Percentiles rank a stretch among this genome's conserved stretches.
phyloP scores from a whole-genome alignment of 2,113 vertebrate genomes.

The Calonectris borealis region DNA sequence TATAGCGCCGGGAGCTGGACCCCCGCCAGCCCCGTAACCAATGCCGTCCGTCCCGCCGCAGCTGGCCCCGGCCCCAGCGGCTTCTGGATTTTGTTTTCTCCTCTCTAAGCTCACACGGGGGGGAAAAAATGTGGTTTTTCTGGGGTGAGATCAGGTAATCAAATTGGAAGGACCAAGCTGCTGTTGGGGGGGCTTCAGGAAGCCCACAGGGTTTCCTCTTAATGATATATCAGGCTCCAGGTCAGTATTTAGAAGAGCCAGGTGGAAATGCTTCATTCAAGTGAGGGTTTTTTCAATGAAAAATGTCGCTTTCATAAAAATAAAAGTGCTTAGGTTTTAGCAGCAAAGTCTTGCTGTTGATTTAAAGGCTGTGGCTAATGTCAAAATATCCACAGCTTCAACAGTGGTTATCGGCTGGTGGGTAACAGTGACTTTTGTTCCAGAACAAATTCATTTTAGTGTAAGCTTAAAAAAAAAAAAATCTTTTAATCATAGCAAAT shows the following conservation, averaged over 20 bases:
- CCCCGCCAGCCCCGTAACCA: slow-evolving; percentile 24
- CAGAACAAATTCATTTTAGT: background rate
- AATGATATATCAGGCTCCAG: background rate
- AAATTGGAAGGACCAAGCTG: background rate
- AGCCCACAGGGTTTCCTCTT: background rate
- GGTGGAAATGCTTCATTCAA: background rate
- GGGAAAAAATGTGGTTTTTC: background rate
- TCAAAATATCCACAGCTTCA: background rate
- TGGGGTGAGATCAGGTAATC: background rate
- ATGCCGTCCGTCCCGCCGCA: background rate
- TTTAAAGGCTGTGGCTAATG: background rate
- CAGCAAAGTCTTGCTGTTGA: background rate
- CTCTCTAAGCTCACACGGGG: background rate
- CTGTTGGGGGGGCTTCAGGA: background rate
- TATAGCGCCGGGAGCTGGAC: slow-evolving; percentile 7
- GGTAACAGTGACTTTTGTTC: background rate
- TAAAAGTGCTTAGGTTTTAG: background rate
- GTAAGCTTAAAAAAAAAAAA: background rate
- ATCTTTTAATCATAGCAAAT: background rate
- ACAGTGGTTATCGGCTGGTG: background rate
- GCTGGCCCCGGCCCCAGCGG: background rate
- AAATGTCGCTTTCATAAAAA: background rate
- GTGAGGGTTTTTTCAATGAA: background rate
- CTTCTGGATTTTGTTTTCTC: slow-evolving; percentile 24
- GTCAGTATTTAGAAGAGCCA: background rate